These are phyloP conservation scores for Guaruba guarouba DNA, from an alignment of 2,113 vertebrate species.

Conservation along the genomic window DNA sequence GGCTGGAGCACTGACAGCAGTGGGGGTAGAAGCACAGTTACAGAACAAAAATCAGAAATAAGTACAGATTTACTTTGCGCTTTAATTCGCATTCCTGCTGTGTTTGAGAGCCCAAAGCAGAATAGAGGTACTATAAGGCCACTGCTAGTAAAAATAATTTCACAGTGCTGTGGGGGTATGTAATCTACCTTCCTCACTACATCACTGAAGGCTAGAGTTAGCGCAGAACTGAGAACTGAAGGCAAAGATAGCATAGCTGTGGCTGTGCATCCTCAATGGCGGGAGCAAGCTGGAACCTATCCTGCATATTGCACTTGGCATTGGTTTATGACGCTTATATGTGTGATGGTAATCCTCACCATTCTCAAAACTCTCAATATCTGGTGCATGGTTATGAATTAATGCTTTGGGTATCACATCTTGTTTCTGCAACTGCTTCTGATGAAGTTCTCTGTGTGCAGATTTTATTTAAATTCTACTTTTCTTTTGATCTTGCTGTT, in stretches of 20 bases:
- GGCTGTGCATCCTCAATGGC: not conserved
- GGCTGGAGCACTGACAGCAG: not conserved
- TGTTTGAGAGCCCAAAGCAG: not conserved
- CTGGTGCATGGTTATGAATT: not conserved
- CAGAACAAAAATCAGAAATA: conserved; percentile 1
- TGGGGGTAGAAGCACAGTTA: not conserved
- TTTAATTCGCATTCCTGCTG: not conserved
- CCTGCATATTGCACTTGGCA: not conserved
- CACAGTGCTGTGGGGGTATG: not conserved
- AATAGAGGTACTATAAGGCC: not conserved
- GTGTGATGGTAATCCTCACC: not conserved
- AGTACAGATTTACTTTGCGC: not conserved
- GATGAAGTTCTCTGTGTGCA: not conserved
- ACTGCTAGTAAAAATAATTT: not conserved
- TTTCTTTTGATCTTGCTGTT: conserved; percentile 58
- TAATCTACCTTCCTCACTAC: not conserved
- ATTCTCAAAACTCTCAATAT: not conserved
- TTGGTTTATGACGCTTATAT: fast-evolving
- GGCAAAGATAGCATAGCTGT: not conserved
- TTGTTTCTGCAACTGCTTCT: not conserved
- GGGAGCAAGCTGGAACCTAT: not conserved
- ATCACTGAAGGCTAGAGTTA: not conserved
- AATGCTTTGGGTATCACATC: not conserved
- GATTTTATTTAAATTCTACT: conserved; percentile 14
- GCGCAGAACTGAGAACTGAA: not conserved